Evolutionary conservation across 2,797 vertebrate species (phyloP).

Genomic region (Enteromius viviparus): DNA sequence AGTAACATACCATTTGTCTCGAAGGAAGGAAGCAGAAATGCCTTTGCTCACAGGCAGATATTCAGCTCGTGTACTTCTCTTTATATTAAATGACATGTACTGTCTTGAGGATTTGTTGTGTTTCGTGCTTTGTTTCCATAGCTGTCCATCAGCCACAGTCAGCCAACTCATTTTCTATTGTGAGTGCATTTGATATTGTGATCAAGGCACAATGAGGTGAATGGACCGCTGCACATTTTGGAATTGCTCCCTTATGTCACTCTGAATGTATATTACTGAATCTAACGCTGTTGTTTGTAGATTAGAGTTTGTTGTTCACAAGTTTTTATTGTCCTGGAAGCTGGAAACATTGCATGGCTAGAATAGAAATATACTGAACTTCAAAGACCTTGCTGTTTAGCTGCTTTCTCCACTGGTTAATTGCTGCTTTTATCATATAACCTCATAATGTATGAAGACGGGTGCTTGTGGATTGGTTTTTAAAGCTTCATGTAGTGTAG

Average conservation of each 20-base stretch:
- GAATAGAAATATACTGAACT: neutral
- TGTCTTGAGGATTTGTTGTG: slow-evolving; percentile 32
- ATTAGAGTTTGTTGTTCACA: neutral
- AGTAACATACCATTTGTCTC: slow-evolving; percentile 22
- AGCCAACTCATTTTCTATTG: slow-evolving; percentile 27
- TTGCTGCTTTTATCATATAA: neutral
- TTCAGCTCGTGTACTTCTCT: neutral
- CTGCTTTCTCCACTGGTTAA: neutral
- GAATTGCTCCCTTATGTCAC: slow-evolving; percentile 30
- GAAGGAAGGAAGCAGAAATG: neutral
- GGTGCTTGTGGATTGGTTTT: neutral
- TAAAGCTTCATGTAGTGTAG: slow-evolving; percentile 19
- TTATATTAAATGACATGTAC: neutral
- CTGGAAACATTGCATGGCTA: neutral
- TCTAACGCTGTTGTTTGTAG: neutral
- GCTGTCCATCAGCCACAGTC: neutral
- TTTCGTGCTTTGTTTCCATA: slow-evolving; percentile 23
- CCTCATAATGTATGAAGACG: neutral
- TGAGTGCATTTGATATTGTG: slow-evolving; percentile 35
- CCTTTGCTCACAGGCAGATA: neutral
- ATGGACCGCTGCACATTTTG: slow-evolving; percentile 15
- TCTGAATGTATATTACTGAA: neutral
- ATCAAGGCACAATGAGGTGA: slow-evolving; percentile 22
- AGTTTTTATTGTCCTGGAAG: neutral
- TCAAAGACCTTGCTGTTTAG: neutral